Percentiles rank a stretch among this genome's conserved stretches.
Conservation (phyloP, 1,140 invertebrate genomes). For the Arion vulgaris region DNA sequence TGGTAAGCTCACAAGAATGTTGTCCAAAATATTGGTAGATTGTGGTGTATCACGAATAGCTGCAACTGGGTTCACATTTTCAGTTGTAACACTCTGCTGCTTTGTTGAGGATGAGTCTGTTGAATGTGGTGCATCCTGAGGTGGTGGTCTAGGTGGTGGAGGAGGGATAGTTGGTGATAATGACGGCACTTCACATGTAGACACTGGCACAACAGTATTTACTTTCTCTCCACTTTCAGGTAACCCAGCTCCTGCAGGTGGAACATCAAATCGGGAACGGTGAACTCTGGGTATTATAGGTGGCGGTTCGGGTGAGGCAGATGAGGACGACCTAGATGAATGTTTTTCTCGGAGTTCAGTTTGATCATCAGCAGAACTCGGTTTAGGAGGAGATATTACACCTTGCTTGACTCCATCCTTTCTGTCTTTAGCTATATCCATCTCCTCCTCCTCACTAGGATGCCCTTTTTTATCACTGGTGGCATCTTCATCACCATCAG, state of each 20-base stretch:
- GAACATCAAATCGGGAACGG: conserved; percentile 28
- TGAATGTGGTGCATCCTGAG: no score
- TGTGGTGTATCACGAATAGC: conserved; percentile 7
- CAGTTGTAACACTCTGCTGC: conserved; percentile 19
- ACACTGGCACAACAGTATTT: background rate
- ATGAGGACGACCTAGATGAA: conserved; percentile 11
- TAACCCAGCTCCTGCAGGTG: background rate
- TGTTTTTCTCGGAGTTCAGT: background rate
- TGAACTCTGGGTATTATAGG: conserved; percentile 27
- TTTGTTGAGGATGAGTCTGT: background rate
- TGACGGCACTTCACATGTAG: background rate
- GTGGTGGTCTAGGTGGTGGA: background rate
- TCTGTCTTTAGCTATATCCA: background rate
- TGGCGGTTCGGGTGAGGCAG: conserved; percentile 36
- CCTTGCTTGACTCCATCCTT: background rate
- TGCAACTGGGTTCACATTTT: background rate
- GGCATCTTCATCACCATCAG: background rate
- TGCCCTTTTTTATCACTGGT: background rate
- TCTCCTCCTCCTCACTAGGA: background rate
- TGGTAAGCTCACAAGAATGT: background rate
- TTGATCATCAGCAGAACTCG: background rate
- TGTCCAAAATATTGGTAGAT: background rate
- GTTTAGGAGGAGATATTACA: background rate
- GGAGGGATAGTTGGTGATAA: background rate
- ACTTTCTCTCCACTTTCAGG: background rate